phyloP scores from a whole-genome alignment of 1,140 invertebrate species.

The Saccostrea echinata region DNA sequence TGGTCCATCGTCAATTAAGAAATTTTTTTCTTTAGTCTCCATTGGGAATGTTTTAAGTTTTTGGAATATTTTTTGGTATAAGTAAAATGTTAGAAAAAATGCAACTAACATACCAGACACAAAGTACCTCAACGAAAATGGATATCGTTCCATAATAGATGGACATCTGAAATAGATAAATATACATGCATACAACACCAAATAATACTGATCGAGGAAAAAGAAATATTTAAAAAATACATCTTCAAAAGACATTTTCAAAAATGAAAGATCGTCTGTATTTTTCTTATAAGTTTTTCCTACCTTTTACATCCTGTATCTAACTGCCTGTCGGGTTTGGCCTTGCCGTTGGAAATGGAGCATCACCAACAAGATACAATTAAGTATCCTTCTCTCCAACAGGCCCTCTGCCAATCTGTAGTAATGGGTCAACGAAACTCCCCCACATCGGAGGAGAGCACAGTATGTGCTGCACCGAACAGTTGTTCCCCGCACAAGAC shows the following conservation, averaged over 20 bases:
- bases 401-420: slow-evolving; percentile 1
- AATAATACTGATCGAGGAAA: no score
- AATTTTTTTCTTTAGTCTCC: not conserved
- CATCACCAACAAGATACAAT: not conserved
- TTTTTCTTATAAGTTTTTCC: not conserved
- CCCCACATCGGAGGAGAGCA: not conserved
- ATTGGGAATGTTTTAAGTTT: not conserved
- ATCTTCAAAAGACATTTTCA: not conserved
- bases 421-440: slow-evolving; percentile 7
- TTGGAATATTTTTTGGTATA: not conserved
- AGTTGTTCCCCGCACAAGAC: no score
- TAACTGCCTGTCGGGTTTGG: not conserved
- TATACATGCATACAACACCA: not conserved
- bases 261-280: not conserved
- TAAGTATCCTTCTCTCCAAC: not conserved
- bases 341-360: slow-evolving; percentile 25
- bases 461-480: not conserved
- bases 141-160: not conserved
- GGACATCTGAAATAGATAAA: not conserved
- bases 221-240: not conserved
- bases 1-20: not conserved
- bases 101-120: not conserved
- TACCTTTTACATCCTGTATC: not conserved
- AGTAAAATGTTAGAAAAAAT: not conserved
- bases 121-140: not conserved